A percentile compares a stretch with the other conserved stretches of the same genome.
Evolutionary conservation across 2,888 invertebrate genomes (phyloP).

Genomic region (Ectemnius cavifrons): DNA sequence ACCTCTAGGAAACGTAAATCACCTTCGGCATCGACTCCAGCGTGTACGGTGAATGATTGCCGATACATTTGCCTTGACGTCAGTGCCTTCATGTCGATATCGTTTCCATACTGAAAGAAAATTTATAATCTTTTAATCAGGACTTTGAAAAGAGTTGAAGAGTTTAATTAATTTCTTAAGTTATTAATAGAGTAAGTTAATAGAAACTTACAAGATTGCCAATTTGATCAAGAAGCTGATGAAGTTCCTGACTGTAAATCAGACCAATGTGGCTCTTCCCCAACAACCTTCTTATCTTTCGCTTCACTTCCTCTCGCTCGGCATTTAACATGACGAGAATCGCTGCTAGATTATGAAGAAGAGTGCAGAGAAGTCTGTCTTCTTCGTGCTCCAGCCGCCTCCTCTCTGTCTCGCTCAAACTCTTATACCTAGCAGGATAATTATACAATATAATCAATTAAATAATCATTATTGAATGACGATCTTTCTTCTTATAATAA

Average conservation of each 20-base stretch:
- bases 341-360: slow-evolving; percentile 97
- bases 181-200: too few relatives aligned
- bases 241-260: slow-evolving; percentile 98
- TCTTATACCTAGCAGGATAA: slow-evolving; percentile 84
- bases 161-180: too few relatives aligned
- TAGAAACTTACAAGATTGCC: slow-evolving; percentile 88
- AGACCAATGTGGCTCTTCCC: slow-evolving; percentile 99
- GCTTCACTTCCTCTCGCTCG: slow-evolving; percentile 88
- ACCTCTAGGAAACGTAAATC: slow-evolving; percentile 95
- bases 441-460: background rate
- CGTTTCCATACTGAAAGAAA: slow-evolving; percentile 92
- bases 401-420: slow-evolving; percentile 93
- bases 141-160: too few relatives aligned
- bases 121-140: background rate
- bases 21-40: slow-evolving; percentile 94
- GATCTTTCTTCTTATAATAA: background rate
- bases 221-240: slow-evolving; percentile 96
- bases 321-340: slow-evolving; percentile 96
- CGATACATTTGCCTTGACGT: slow-evolving; percentile 97
- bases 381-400: slow-evolving; percentile 99
- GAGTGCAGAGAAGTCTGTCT: slow-evolving; percentile 95
- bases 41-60: slow-evolving; percentile 98
- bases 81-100: slow-evolving; percentile 97
- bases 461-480: background rate
- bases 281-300: slow-evolving; percentile 93